Evolutionary conservation across 2,888 invertebrate genomes (phyloP).

Genomic region (Invenusta paracnida): DNA sequence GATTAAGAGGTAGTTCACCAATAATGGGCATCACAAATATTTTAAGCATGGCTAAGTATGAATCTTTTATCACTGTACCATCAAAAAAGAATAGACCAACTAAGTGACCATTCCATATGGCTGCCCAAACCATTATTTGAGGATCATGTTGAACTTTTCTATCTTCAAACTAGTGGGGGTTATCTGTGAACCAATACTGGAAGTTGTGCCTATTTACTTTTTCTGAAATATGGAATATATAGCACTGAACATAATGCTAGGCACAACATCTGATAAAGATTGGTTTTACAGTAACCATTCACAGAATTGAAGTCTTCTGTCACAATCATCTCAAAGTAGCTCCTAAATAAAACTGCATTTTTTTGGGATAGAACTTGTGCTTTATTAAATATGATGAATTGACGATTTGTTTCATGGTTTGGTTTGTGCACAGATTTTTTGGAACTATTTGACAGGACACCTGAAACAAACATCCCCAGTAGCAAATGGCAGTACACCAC

Average conservation of each 20-base stretch:
- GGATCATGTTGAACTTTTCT: not conserved
- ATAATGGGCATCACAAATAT: conserved; percentile 9
- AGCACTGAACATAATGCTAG: not conserved
- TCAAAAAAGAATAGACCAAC: conserved; percentile 14
- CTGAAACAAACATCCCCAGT: not conserved
- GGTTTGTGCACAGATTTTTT: not conserved
- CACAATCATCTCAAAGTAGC: not conserved
- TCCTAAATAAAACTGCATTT: not conserved
- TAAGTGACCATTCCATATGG: not conserved
- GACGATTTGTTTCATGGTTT: conserved; percentile 17
- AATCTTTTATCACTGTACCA: not conserved
- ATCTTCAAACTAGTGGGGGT: conserved; percentile 1
- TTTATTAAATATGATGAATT: not conserved
- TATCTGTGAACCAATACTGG: conserved; percentile 22
- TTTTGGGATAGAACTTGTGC: not conserved
- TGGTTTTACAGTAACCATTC: not conserved
- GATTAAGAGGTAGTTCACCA: not conserved
- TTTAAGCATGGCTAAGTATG: conserved; percentile 26
- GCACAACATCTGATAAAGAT: conserved; percentile 9
- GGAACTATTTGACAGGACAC: not conserved
- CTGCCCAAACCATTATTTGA: not conserved
- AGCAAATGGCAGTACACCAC: not conserved
- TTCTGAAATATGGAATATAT: conserved; percentile 12
- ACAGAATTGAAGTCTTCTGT: not conserved
- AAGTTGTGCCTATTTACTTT: not conserved